Percentiles rank a stretch among this genome's conserved stretches.
Conservation (phyloP, 1,140 invertebrate species). For the Cotesia vestalis region DNA sequence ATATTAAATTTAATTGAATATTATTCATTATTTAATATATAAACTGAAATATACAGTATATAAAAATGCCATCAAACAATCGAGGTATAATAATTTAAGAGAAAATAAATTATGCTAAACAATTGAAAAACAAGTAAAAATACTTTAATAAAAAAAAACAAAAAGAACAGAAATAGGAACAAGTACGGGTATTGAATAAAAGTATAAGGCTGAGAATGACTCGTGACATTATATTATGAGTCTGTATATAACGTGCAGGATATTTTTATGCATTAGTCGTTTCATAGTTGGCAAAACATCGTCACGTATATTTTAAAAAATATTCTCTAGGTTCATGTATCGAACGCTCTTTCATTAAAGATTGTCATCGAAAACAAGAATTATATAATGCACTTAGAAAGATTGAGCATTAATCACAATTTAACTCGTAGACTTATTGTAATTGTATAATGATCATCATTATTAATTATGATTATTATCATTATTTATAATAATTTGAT, state of each 20-base stretch:
- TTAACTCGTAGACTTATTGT: not conserved
- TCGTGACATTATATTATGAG: conserved; percentile 24
- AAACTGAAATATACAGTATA: no score
- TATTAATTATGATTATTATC: no score
- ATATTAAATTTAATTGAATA: no score
- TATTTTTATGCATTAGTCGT: conserved; percentile 32
- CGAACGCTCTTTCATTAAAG: conserved; percentile 31
- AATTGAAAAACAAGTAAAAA: not conserved
- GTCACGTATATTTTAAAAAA: conserved; percentile 26
- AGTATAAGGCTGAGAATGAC: conserved; percentile 21
- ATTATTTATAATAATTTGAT: no score
- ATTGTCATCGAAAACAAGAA: conserved; percentile 48
- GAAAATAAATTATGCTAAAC: no score
- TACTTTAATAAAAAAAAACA: not conserved
- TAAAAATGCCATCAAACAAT: no score
- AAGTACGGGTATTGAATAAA: not conserved
- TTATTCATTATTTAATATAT: no score
- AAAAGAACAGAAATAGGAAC: not conserved
- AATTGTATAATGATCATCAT: not conserved
- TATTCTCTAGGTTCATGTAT: conserved; percentile 17
- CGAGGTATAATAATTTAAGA: not conserved
- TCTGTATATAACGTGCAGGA: conserved; percentile 2
- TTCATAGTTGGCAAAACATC: conserved; percentile 21
- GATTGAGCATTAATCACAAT: conserved; percentile 8
- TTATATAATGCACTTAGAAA: conserved; percentile 54